phyloP scores from a whole-genome alignment of 2,888 invertebrate genomes.

The Cryptus viduatorius region DNA sequence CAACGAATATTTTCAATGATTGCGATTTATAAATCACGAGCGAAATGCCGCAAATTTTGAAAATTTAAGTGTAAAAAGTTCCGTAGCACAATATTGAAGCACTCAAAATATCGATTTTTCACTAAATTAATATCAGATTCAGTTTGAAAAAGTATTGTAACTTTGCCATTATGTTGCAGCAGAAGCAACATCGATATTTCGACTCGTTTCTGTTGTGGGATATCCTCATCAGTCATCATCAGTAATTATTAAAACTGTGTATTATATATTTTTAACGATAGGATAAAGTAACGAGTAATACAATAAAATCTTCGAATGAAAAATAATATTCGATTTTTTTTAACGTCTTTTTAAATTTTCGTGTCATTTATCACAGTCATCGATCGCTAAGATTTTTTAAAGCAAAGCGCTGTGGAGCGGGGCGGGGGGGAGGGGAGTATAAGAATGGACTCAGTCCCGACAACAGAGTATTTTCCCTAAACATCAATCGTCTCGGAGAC shows the following conservation, averaged over 20 bases:
- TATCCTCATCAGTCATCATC: conserved; percentile 32
- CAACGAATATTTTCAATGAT: background rate
- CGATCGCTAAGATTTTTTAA: conserved; percentile 32
- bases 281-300: conserved; percentile 9
- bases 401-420: no score
- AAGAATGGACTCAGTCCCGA: no score
- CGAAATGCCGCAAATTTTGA: background rate
- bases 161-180: conserved; percentile 4
- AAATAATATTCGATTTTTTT: background rate
- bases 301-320: conserved; percentile 21
- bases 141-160: background rate
- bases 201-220: background rate
- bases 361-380: conserved; percentile 16
- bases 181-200: background rate
- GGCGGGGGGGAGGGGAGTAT: no score
- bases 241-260: conserved; percentile 43
- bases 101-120: background rate
- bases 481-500: no score
- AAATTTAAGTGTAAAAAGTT: background rate
- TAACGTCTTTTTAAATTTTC: conserved; percentile 3
- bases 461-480: no score
- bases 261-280: conserved; percentile 47
- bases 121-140: background rate
- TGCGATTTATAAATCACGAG: background rate
- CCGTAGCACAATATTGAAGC: background rate